Base-by-base conservation (phyloP, 2,797 vertebrate genomes). In the Champsocephalus gunnari region DNA sequence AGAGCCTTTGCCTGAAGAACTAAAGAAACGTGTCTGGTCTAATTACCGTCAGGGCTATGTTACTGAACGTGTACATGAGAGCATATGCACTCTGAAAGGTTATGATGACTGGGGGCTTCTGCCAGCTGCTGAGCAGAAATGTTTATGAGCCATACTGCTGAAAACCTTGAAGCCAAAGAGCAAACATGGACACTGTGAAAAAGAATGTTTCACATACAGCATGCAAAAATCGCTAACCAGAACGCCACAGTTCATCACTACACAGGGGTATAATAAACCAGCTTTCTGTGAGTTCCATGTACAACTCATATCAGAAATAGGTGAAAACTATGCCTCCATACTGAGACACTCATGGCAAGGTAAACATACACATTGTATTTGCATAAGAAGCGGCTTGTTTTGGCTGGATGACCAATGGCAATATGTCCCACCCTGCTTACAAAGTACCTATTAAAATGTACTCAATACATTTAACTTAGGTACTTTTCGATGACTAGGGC, bases 401-500 rank as follows among this genome's bases (percentile, higher is more conserved):
- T 14, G 51, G 38, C 28, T 53, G 48, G 17, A 56, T 21, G 38
- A 66, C 17, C 7, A 28, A 53, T 63, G 4, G 10, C 48, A 61
- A 41, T 11, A 70, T 62, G 67, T 73, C 43, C 62, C 76, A 69
- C 50, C 62, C 47, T 51, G 21, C 19, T 71, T 21, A 71, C 47
- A 19, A 19, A 41, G 44, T 72, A 71, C 72, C 53, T 61, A 57
- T 73, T 56, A 56, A 68, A 75, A 78, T 69, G 43, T 81, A 51
- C 50, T 66, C 44, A 69, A 17, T 55, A 16, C 71, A 43, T n/a
- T 0, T 17, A 74, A 43, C 21, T 5, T 19, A 74, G 73, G 68
- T 50, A 64, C 66, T 14, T 75, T 81, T 60, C 67, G 48, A 75
- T 80, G 72, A 62, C 56, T 66, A 49, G 64, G 72, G 50, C 48